Conservation (phyloP, 2,113 vertebrate genomes). For the Tylochromis polylepis region DNA sequence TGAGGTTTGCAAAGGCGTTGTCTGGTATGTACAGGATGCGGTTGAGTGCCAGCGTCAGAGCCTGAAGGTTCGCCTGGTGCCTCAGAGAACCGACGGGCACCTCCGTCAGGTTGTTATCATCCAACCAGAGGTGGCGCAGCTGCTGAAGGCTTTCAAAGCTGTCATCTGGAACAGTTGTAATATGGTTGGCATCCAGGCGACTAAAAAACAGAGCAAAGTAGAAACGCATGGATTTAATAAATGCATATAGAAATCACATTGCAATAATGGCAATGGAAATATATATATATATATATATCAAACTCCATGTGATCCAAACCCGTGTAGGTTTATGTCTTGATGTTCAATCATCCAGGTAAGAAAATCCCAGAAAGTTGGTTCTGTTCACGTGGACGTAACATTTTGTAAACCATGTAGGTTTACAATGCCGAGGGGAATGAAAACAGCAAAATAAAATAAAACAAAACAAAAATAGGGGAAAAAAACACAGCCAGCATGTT, state of each 20-base stretch:
- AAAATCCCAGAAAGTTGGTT: not conserved
- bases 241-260: not conserved
- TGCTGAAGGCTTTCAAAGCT: constrained; percentile 93
- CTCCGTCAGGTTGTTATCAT: constrained; percentile 90
- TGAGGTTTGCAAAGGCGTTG: constrained; percentile 92
- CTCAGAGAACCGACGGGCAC: constrained; percentile 85
- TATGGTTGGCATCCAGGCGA: constrained; percentile 95
- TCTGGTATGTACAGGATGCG: constrained; percentile 87
- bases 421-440: not conserved
- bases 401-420: not conserved
- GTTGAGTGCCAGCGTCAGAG: constrained; percentile 91
- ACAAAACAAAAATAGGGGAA: not conserved
- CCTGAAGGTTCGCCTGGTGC: constrained; percentile 90
- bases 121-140: constrained; percentile 93
- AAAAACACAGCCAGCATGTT: not conserved
- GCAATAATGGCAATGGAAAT: not conserved
- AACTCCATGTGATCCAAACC: not conserved
- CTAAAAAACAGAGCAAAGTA: constrained; percentile 52
- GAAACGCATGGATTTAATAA: not conserved
- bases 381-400: not conserved
- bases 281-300: too few relatives aligned
- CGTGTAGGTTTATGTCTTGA: not conserved
- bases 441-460: not conserved
- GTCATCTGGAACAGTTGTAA: constrained; percentile 86
- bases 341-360: not conserved